Base-by-base conservation (phyloP, 2,113 vertebrate genomes). In the Eptatretus burgeri region DNA sequence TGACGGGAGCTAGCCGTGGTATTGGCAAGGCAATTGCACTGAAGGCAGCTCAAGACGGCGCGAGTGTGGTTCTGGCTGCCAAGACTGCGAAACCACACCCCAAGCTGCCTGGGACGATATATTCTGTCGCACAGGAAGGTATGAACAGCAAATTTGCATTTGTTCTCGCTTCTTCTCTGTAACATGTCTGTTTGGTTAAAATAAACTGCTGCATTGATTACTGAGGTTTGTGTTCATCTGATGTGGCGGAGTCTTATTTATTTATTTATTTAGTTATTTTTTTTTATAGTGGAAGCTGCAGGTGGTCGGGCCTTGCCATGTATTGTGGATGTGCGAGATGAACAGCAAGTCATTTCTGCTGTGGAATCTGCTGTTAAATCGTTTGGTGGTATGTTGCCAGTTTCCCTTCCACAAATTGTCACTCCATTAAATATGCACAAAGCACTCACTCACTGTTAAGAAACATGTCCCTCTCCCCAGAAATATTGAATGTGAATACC, bases 1-100 rank as follows among this genome's bases (percentile, higher is more conserved):
- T 98, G 72, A 95, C 91, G 0, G 89, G 91, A 0, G 91, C 85
- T 1, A 98, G 86, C 67, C 79, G 89, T 2, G 91, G 89, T 41
- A 95, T 98, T 50, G 89, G 91, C 16, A 93, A 93, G 71, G 87
- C 85, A 63, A 95, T 95, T 66, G 91, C 86, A 9, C 70, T 98
- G 71, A 98, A 98, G 72, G 91, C 86, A 41, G 89, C 91, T 19
- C 80, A 71, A 64, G 91, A 98, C 49, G 91, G 91, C 62, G 91
- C 91, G 51, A 98, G 95, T 67, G 68, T 95, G 17, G 78, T 98
- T 56, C 77, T 98, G 64, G 91, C 91, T 16, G 87, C 89, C 13
- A 98, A 95, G 73, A 95, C 89, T 0, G 74, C 81, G 1, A 76
- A 84, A 9, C 67, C 76, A 1, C 87, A 95, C 70, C 83, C 80